Percentiles rank a stretch among this genome's conserved stretches.
phyloP scores from a whole-genome alignment of 2,797 vertebrate genomes.

The Rhabdomys pumilio region DNA sequence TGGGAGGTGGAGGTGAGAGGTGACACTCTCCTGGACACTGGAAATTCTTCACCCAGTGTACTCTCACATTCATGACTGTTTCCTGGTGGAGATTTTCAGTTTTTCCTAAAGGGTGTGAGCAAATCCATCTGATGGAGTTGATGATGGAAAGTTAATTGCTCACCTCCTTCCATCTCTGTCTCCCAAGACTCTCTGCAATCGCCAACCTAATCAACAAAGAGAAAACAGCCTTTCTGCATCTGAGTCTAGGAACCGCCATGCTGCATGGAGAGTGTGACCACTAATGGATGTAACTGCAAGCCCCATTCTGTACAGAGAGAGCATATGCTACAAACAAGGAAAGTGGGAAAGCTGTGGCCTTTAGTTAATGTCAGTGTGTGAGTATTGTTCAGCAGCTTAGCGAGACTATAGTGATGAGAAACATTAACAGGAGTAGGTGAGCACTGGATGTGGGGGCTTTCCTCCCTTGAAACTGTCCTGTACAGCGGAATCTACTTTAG shows the following conservation, averaged over 20 bases:
- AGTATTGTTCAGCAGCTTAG: background rate
- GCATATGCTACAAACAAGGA: background rate
- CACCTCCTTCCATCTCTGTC: background rate
- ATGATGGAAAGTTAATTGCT: conserved; percentile 36
- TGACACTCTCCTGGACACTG: conserved; percentile 46
- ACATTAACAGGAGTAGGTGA: background rate
- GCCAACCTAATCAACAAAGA: background rate
- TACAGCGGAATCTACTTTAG: background rate
- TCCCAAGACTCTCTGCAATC: background rate
- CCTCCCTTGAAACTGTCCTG: background rate
- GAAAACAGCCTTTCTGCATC: background rate
- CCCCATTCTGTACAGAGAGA: background rate
- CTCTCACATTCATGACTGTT: conserved; percentile 33
- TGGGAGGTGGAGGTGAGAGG: conserved; percentile 26
- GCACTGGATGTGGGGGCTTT: background rate
- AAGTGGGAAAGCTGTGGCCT: background rate
- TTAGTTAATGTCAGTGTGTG: background rate
- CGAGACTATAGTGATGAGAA: background rate
- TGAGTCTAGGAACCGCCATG: background rate
- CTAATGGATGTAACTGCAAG: background rate
- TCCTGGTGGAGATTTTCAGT: background rate
- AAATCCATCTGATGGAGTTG: background rate
- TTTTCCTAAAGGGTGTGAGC: background rate
- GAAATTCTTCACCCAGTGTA: conserved; percentile 6
- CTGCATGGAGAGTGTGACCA: background rate